Evolutionary conservation across 2,113 vertebrate species (phyloP).

Genomic region (Ardeotis arabs): DNA sequence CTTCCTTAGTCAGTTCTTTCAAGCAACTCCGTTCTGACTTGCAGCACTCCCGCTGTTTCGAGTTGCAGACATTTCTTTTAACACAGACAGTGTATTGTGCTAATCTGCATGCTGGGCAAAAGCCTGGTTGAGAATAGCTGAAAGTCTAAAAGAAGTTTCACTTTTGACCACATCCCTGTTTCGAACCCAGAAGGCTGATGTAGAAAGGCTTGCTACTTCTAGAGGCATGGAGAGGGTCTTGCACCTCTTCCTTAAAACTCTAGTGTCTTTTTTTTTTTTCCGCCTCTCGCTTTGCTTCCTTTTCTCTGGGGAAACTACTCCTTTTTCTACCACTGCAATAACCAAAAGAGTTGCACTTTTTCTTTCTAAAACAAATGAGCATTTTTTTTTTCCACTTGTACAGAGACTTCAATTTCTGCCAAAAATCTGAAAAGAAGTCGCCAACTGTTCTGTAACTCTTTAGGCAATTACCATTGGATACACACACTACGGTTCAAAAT

Average conservation of each 20-base stretch:
- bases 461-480: conserved; percentile 42
- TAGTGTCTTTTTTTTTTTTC: not conserved
- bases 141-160: conserved; percentile 24
- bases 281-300: not conserved
- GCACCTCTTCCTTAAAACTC: not conserved
- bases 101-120: conserved; percentile 24
- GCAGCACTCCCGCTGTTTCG: not conserved
- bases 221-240: not conserved
- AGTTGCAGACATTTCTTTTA: not conserved
- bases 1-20: not conserved
- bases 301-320: not conserved
- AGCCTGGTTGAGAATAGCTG: not conserved
- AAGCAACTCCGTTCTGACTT: conserved; percentile 1
- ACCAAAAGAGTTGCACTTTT: not conserved
- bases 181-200: not conserved
- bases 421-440: conserved; percentile 52
- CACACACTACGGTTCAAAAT: conserved; percentile 33
- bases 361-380: not conserved
- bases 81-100: not conserved
- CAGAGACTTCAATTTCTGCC: conserved; percentile 10
- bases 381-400: not conserved
- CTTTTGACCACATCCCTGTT: conserved; percentile 4
- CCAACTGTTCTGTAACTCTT: conserved; percentile 60
- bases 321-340: not conserved
- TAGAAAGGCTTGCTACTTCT: not conserved